Conservation (phyloP, 2,888 invertebrate genomes). For the Graphium colonna region DNA sequence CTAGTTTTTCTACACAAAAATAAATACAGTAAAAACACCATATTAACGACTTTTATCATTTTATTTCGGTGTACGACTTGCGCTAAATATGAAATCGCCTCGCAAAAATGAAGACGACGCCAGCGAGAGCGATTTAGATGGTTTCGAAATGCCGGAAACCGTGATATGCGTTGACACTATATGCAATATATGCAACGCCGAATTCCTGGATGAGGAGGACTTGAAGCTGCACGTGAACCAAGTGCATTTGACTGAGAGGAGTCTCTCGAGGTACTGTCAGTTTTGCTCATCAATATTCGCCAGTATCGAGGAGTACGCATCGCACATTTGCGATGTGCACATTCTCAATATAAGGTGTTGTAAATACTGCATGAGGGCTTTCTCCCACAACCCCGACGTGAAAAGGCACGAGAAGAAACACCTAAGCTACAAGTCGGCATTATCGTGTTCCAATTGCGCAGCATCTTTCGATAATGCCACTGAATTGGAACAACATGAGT, state of each 20-base stretch:
- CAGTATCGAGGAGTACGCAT: conserved; percentile 41
- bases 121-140: conserved; percentile 14
- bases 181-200: conserved; percentile 49
- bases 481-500: conserved; percentile 44
- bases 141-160: conserved; percentile 27
- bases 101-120: not conserved
- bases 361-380: conserved; percentile 46
- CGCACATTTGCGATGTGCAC: conserved; percentile 51
- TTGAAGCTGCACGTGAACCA: conserved; percentile 48
- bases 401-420: conserved; percentile 49
- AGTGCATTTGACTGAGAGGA: conserved; percentile 38
- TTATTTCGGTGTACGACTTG: not conserved
- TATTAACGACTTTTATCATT: no score
- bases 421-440: conserved; percentile 23
- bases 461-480: conserved; percentile 30
- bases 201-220: conserved; percentile 60
- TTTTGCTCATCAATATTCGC: conserved; percentile 42
- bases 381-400: conserved; percentile 29
- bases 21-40: no score
- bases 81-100: not conserved
- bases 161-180: conserved; percentile 38
- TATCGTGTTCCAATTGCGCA: conserved; percentile 51
- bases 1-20: no score
- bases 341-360: conserved; percentile 42
- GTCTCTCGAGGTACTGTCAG: conserved; percentile 36